These are phyloP conservation scores for Gymnocephalus cernua DNA, from an alignment of 2,113 vertebrate genomes.

Conservation along the genomic window DNA sequence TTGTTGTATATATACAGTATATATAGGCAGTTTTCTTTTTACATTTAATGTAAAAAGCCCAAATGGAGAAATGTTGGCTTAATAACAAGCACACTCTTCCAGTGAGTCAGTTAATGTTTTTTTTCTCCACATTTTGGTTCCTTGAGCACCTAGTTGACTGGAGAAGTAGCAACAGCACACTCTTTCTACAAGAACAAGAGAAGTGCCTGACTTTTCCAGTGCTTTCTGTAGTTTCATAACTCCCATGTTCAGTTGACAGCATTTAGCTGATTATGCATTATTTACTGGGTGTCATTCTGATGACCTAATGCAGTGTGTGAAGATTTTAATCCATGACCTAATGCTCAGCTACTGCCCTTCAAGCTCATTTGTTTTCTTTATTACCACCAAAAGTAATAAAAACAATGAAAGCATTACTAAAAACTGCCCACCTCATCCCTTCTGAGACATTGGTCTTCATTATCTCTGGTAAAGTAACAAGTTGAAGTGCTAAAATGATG, in stretches of 20 bases:
- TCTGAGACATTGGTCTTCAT: constrained; percentile 7
- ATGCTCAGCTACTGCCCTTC: constrained; percentile 34
- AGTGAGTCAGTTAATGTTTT: background rate
- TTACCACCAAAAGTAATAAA: constrained; percentile 47
- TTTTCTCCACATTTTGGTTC: background rate
- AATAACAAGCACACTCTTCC: background rate
- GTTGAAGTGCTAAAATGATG: constrained; percentile 5
- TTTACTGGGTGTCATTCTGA: constrained; percentile 38
- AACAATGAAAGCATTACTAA: constrained; percentile 28
- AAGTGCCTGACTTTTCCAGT: background rate
- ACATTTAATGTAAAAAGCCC: background rate
- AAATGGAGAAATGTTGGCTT: background rate
- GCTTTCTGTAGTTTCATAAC: constrained; percentile 7
- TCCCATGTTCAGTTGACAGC: constrained; percentile 20
- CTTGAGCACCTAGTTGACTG: background rate
- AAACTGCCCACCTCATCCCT: constrained; percentile 4
- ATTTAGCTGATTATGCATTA: constrained; percentile 28
- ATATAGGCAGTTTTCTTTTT: background rate
- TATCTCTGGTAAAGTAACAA: constrained; percentile 22
- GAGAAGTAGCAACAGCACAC: background rate
- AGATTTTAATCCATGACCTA: constrained; percentile 43
- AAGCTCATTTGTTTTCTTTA: constrained; percentile 55
- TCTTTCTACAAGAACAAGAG: constrained; percentile 1
- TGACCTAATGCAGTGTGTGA: constrained; percentile 39
- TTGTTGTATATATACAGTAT: background rate